Evolutionary conservation across 2,113 vertebrate species (phyloP).

Genomic region (Rynchops niger): DNA sequence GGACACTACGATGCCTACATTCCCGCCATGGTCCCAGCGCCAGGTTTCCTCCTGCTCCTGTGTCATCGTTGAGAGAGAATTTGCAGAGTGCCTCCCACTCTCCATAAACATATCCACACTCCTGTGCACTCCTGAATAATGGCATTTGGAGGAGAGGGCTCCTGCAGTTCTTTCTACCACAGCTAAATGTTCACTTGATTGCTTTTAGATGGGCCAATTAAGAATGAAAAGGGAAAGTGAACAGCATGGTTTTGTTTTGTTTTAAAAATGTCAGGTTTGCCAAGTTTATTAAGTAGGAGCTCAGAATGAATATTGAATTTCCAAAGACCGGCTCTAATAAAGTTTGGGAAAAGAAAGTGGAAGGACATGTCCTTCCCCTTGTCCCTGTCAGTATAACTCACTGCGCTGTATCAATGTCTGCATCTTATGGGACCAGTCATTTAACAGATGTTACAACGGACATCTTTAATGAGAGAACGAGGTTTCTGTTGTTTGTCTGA

Average conservation of each 20-base stretch:
- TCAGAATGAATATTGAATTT: constrained; percentile 38
- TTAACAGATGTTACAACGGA: not conserved
- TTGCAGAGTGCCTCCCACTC: not conserved
- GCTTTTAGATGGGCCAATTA: constrained; percentile 73
- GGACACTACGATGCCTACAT: not conserved
- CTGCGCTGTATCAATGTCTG: not conserved
- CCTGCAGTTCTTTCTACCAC: constrained; percentile 55
- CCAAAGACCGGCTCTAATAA: not conserved
- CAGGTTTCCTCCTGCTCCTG: not conserved
- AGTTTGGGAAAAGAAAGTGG: constrained; percentile 2
- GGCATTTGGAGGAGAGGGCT: constrained; percentile 57
- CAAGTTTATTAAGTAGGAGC: constrained; percentile 48
- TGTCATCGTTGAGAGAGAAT: not conserved
- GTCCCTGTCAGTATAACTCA: not conserved
- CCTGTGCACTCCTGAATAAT: constrained; percentile 52
- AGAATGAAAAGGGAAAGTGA: constrained; percentile 63
- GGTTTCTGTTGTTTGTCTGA: not conserved
- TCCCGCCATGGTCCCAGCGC: accelerated
- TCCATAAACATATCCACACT: constrained; percentile 9
- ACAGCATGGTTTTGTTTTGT: constrained; percentile 67
- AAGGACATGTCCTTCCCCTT: not conserved
- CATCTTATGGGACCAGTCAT: not conserved
- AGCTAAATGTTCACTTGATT: constrained; percentile 67
- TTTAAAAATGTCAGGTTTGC: constrained; percentile 59
- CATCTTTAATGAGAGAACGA: not conserved